phyloP scores from a whole-genome alignment of 2,113 vertebrate genomes.

The Lathamus discolor region DNA sequence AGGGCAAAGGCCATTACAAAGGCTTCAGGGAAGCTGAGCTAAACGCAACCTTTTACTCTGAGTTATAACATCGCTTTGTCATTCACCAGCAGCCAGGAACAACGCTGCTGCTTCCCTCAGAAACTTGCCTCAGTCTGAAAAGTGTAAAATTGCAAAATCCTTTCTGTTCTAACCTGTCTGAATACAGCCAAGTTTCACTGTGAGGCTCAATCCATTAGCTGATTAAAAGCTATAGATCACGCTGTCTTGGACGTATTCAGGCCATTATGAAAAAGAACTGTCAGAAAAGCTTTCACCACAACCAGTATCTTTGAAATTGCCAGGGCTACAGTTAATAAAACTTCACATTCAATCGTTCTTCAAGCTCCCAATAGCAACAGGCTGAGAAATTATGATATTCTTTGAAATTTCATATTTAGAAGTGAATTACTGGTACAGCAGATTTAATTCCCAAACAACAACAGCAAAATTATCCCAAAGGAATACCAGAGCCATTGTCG shows the following conservation, averaged over 20 bases:
- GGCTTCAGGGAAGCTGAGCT: neutral
- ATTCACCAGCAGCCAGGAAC: neutral
- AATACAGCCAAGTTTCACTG: slow-evolving; percentile 30
- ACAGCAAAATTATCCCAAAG: neutral
- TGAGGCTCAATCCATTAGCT: slow-evolving; percentile 68
- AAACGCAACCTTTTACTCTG: neutral
- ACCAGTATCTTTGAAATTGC: slow-evolving; percentile 66
- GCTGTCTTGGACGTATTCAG: slow-evolving; percentile 51
- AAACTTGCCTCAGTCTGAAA: neutral
- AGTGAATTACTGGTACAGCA: slow-evolving; percentile 3
- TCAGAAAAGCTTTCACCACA: slow-evolving; percentile 61
- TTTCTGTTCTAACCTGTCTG: slow-evolving; percentile 49
- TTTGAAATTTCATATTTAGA: slow-evolving; percentile 62
- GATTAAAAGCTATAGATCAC: slow-evolving; percentile 77
- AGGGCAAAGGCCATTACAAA: neutral
- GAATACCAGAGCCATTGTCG: neutral
- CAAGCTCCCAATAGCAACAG: neutral
- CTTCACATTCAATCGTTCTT: slow-evolving; percentile 29
- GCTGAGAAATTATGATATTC: slow-evolving; percentile 31
- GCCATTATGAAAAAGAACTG: slow-evolving; percentile 68
- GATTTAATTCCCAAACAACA: neutral
- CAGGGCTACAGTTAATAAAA: slow-evolving; percentile 74
- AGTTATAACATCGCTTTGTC: neutral
- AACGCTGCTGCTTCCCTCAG: neutral
- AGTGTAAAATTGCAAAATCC: slow-evolving; percentile 19